Percentiles rank a stretch among this genome's conserved stretches.
These are phyloP conservation scores for Melitaea cinxia DNA, from an alignment of 1,140 invertebrate species.

Conservation along the genomic window DNA sequence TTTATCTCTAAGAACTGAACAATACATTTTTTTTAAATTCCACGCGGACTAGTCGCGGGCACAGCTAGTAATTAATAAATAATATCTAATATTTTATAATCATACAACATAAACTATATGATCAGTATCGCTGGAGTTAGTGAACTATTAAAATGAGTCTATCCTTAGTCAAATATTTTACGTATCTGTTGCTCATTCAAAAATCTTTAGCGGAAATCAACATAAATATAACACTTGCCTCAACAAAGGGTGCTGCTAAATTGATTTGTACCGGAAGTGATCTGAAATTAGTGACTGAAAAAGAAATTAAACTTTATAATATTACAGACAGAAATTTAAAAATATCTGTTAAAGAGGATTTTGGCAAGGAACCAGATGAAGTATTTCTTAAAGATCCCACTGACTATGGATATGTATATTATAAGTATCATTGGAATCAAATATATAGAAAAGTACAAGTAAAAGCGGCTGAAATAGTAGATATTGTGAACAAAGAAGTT, in stretches of 20 bases:
- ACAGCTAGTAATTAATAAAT: not conserved
- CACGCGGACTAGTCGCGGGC: no score
- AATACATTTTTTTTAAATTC: not conserved
- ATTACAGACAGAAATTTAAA: conserved; percentile 54
- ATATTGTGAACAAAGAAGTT: conserved; percentile 43
- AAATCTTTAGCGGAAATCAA: conserved; percentile 41
- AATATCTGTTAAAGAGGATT: conserved; percentile 45
- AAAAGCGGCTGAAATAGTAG: conserved; percentile 32
- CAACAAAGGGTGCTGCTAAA: conserved; percentile 33
- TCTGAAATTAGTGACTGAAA: conserved; percentile 47
- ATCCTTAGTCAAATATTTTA: not conserved
- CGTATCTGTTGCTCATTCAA: not conserved
- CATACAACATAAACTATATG: not conserved
- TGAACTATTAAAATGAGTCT: not conserved
- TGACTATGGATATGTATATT: conserved; percentile 48
- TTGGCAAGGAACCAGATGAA: conserved; percentile 52
- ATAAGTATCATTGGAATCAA: conserved; percentile 53
- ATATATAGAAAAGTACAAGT: conserved; percentile 44
- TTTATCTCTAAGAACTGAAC: no score
- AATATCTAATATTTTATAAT: not conserved
- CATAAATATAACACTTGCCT: conserved; percentile 45
- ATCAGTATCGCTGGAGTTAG: not conserved
- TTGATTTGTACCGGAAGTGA: conserved; percentile 44
- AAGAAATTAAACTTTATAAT: conserved; percentile 55
- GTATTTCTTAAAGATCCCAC: conserved; percentile 61